Percentiles rank a stretch among this genome's conserved stretches.
phyloP scores from a whole-genome alignment of 2,888 invertebrate genomes.

The Esperia sulphurella region DNA sequence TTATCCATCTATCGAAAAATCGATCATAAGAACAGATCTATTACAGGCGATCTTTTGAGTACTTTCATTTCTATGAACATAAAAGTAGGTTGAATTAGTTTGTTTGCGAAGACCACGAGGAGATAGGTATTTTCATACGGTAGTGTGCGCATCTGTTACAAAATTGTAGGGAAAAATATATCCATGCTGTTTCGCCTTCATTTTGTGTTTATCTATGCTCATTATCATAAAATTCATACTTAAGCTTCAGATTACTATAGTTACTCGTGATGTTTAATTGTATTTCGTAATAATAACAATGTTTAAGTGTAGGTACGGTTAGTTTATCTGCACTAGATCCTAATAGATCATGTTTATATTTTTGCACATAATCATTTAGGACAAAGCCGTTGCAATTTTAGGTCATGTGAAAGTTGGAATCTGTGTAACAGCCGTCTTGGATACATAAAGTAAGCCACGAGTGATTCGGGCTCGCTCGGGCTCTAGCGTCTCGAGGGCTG shows the following conservation, averaged over 20 bases:
- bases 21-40: conserved; percentile 4
- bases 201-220: conserved; percentile 14
- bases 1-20: background rate
- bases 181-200: conserved; percentile 18
- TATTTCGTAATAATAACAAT: background rate
- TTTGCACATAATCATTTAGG: conserved; percentile 4
- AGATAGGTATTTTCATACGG: conserved; percentile 65
- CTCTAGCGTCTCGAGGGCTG: conserved; percentile 43
- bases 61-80: conserved; percentile 42
- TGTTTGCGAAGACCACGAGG: conserved; percentile 51
- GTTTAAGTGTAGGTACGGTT: background rate
- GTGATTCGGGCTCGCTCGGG: conserved; percentile 17
- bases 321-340: background rate
- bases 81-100: conserved; percentile 53
- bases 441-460: conserved; percentile 11
- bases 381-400: conserved; percentile 37
- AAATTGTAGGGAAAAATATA: conserved; percentile 18
- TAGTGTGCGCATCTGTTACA: conserved; percentile 33
- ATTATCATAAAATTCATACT: background rate
- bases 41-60: conserved; percentile 26
- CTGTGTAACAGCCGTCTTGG: conserved; percentile 24
- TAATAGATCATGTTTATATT: background rate
- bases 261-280: background rate
- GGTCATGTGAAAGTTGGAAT: conserved; percentile 53
- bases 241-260: background rate